Base-by-base conservation (phyloP, 2,888 invertebrate genomes). In the Pocota personata region DNA sequence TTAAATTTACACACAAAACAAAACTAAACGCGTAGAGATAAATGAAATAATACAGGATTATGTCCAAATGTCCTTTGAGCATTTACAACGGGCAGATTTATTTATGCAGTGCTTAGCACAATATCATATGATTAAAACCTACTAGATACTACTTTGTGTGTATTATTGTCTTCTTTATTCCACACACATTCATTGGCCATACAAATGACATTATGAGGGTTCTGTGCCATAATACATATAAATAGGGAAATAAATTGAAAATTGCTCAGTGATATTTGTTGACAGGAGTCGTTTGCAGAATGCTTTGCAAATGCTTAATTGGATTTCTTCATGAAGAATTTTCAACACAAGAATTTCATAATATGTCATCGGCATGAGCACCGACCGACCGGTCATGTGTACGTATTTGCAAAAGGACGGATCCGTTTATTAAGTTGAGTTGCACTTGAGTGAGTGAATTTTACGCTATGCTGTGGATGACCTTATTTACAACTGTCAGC, bases 241-340 rank as follows among this genome's bases (percentile, higher is more conserved):
- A 71, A 75, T 71, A 71, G 66, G 71, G 71, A 84, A 80, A 80
- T 84, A 71, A 84, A 84, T 84, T 84, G 75, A 84, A 84, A 84
- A 84, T 80, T 84, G 69, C 71, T 84, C 57, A 64, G 80, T 80
- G 80, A 80, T 84, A 76, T 80, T 80, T 80, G 84, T 84, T 84
- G 80, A 76, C 80, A 80, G 75, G 66, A 84, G 69, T 80, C 84
- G 71, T 84, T 71, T 79, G 57, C 84, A 84, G 84, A 76, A 80
- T 80, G 71, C 80, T 66, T 76, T 69, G 71, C 75, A 60, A 80
- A 80, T 71, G 75, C 58, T 79, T 84, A 80, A 84, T 80, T 84
- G 79, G 69, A 84, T 84, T 80, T 84, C 80, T 84, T 80, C 80
- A 50, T 80, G 75, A 84, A 84, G 84, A 80, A 84, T 64, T 80